Base-by-base conservation (phyloP, 2,888 invertebrate genomes). In the Lycocerus yunnanus region DNA sequence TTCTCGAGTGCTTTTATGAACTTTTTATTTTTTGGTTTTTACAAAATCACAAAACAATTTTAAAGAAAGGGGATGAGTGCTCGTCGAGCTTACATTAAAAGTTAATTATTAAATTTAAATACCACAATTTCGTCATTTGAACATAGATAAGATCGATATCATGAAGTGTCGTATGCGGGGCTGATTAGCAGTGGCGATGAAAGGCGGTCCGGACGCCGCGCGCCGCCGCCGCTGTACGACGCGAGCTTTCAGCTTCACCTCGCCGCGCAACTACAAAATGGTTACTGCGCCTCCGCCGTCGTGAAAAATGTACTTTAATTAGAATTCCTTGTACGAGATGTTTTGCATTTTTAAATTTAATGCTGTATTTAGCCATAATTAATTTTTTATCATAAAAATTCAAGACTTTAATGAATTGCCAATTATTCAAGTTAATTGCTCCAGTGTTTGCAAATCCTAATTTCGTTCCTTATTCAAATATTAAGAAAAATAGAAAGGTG, bases 121-220 rank as follows among this genome's bases (percentile, higher is more conserved):
- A 72, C 58, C 63, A 69, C 69, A 59, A 66, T 70, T 68, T 43
- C 60, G 72, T 70, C 76, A 78, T 76, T 77, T 77, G 80, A 77
- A 80, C 76, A 80, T 79, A 83, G 83, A 83, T 83, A 83, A 83
- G 83, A 85, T 85, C 85, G 84, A 85, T 85, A 84, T 83, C 81
- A 82, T 81, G 83, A 85, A 84, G 84, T 84, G 84, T 85, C 84
- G 84, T 82, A 84, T 81, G 81, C 80, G 78, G 78, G 79, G 81
- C 84, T 84, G 85, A 85, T 85, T 85, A 84, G 85, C 84, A 83
- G 83, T 82, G 80, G 82, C 80, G 80, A 80, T 82, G 83, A 81
- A 83, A 83, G 82, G 82, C 84, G 83, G 84, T 81, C 81, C 81
- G 78, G 79, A 71, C 78, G 72, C 79, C 78, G 77, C 84, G 83